Conservation (phyloP, 2,888 invertebrate genomes). For the Capitulum mitella region DNA sequence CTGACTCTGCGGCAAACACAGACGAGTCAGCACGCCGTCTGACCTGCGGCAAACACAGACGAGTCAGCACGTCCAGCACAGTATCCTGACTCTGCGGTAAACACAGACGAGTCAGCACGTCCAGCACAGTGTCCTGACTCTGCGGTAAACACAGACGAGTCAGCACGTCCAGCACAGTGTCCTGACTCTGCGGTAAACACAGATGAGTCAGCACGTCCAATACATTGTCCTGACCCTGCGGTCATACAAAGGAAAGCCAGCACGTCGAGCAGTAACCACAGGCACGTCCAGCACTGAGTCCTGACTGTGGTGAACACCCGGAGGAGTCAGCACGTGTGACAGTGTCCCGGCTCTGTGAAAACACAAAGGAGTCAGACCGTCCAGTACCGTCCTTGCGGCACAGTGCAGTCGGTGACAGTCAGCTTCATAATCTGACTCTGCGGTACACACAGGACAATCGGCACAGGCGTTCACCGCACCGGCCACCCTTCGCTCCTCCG, state of each 20-base stretch:
- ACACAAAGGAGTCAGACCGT: background rate
- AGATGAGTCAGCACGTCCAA: background rate
- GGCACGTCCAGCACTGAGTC: background rate
- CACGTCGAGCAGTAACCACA: background rate
- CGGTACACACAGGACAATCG: no score
- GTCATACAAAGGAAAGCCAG: background rate
- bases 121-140: slow-evolving; percentile 5
- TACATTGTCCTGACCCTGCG: background rate
- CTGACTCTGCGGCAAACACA: background rate
- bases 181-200: background rate
- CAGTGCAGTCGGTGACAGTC: no score
- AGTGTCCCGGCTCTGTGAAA: background rate
- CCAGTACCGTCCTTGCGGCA: background rate
- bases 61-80: background rate
- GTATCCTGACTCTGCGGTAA: background rate
- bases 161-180: background rate
- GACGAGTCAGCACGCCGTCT: background rate
- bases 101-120: background rate
- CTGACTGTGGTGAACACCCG: background rate
- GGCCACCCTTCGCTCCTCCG: no score
- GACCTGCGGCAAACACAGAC: background rate
- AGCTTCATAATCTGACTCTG: background rate
- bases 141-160: background rate
- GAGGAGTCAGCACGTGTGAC: background rate
- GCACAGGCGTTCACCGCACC: no score